Percentiles rank a stretch among this genome's conserved stretches.
Conservation (phyloP, 2,888 invertebrate genomes). For the Graphium colonna region DNA sequence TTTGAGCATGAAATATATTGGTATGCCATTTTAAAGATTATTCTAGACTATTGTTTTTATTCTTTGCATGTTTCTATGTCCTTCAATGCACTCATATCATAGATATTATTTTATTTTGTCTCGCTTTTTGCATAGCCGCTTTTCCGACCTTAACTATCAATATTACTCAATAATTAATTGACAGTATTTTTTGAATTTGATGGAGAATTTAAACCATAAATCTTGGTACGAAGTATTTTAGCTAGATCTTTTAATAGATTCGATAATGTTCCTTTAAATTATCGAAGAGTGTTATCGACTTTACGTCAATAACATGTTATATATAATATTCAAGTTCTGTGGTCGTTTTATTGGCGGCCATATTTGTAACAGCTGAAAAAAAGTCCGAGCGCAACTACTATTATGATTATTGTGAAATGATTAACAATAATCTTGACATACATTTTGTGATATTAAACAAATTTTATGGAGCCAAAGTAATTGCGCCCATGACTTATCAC, state of each 20-base stretch:
- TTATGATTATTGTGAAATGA: too few relatives aligned
- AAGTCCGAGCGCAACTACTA: constrained; percentile 17
- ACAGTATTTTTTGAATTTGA: background rate
- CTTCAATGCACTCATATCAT: constrained; percentile 76
- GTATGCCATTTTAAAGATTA: constrained; percentile 2
- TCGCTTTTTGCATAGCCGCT: constrained; percentile 59
- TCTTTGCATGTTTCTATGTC: constrained; percentile 65
- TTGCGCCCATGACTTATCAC: constrained; percentile 15
- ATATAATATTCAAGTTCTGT: constrained; percentile 50
- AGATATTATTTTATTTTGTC: constrained; percentile 48
- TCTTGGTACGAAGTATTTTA: constrained; percentile 43
- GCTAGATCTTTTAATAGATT: constrained; percentile 41
- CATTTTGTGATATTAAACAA: too few relatives aligned
- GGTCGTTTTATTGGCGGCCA: constrained; percentile 42
- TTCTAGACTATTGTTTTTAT: constrained; percentile 34
- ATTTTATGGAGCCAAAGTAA: too few relatives aligned
- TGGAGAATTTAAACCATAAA: constrained; percentile 33
- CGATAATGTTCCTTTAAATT: constrained; percentile 42
- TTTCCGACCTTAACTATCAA: constrained; percentile 63
- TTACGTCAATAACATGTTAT: constrained; percentile 16
- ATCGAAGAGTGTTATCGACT: constrained; percentile 65
- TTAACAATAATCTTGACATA: too few relatives aligned
- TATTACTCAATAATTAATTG: constrained; percentile 41
- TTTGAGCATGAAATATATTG: constrained; percentile 1
- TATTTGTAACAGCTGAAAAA: constrained; percentile 39